phyloP scores from a whole-genome alignment of 2,888 invertebrate species.

The Osedax frankpressi region DNA sequence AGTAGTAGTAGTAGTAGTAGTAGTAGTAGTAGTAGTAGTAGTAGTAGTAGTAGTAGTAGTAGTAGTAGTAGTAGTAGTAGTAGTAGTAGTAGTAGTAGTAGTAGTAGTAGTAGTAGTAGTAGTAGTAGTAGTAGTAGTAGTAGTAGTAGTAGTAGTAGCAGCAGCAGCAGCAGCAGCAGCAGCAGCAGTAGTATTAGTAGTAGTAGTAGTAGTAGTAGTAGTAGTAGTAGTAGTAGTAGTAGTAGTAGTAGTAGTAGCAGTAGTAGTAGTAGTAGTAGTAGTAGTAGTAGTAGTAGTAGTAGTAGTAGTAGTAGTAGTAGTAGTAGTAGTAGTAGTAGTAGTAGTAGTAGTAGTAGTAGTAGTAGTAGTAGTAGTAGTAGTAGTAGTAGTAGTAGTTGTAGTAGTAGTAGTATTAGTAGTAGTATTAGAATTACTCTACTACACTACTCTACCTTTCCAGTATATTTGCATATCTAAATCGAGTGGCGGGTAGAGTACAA shows the following conservation, averaged over 20 bases:
- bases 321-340: not conserved
- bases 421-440: too few species aligned
- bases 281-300: not conserved
- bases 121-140: not conserved
- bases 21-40: not conserved
- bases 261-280: not conserved
- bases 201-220: not conserved
- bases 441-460: too few species aligned
- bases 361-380: conserved; percentile 12
- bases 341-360: not conserved
- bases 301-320: not conserved
- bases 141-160: not conserved
- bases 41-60: not conserved
- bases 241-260: not conserved
- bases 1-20: not conserved
- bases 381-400: conserved; percentile 20
- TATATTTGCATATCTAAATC: too few species aligned
- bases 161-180: not conserved
- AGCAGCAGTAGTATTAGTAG: not conserved
- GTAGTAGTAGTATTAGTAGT: conserved; percentile 23
- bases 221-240: not conserved
- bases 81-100: not conserved
- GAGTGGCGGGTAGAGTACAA: too few species aligned
- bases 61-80: not conserved
- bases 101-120: not conserved